Percentiles rank a stretch among this genome's conserved stretches.
These are phyloP conservation scores for Nylanderia fulva DNA, from an alignment of 1,140 invertebrate genomes.

Conservation along the genomic window DNA sequence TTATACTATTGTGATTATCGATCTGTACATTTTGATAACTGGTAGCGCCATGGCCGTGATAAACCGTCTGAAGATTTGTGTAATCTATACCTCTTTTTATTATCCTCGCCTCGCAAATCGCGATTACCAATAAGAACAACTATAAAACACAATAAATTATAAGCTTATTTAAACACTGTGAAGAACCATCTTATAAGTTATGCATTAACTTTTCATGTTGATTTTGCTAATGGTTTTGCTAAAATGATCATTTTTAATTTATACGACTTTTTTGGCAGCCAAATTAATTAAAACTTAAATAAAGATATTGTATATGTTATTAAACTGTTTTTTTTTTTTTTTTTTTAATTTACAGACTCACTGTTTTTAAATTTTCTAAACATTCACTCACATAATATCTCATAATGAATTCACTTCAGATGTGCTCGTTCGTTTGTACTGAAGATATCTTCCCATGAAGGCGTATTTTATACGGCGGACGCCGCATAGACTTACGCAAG, in stretches of 20 bases:
- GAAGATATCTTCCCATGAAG: conserved; percentile 59
- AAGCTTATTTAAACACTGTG: background rate
- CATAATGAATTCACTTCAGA: conserved; percentile 54
- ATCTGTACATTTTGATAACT: conserved; percentile 80
- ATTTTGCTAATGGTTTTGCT: background rate
- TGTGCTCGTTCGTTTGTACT: conserved; percentile 52
- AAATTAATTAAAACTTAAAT: background rate
- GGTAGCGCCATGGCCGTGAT: conserved; percentile 80
- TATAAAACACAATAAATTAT: conserved; percentile 66
- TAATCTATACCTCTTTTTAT: conserved; percentile 72
- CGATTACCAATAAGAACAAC: conserved; percentile 70
- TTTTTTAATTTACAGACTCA: background rate
- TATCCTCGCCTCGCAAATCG: conserved; percentile 71
- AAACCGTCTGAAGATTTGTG: conserved; percentile 76
- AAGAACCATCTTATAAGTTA: background rate
- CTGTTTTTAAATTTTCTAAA: background rate
- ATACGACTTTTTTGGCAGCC: background rate
- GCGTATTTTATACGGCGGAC: conserved; percentile 76
- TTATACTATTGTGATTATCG: conserved; percentile 72
- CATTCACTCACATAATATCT: conserved; percentile 60
- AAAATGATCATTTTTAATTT: background rate
- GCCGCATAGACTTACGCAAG: conserved; percentile 70
- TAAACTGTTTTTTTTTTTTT: background rate
- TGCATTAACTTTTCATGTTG: background rate
- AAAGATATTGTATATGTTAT: conserved; percentile 3